Evolutionary conservation across 2,113 vertebrate species (phyloP), one percentile per base, ranked within the genome.

Genomic region (Platycercus adscitus): DNA sequence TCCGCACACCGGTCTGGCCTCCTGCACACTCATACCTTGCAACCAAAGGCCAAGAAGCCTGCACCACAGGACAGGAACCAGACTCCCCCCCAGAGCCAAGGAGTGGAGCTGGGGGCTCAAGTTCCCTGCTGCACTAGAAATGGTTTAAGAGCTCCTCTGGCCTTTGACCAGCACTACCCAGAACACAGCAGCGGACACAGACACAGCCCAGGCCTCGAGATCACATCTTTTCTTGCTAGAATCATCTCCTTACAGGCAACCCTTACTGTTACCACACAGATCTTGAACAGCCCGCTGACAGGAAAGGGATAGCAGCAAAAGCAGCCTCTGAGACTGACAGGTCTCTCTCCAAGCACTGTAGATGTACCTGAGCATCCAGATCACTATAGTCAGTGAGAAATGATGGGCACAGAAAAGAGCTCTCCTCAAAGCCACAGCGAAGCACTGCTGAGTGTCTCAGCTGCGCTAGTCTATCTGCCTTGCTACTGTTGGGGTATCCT

Each of bases 111-210:
- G 60, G 26, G 78, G 58, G 37, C 44, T 44, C 78, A 17, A 26
- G 31, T 33, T 75, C 52, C 33, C 7, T 37, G 37, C 60, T 24
- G 33, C 39, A n/a, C 31, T 28, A 68, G 63, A 20, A 13, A 28
- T 7, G 12, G n/a, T 37, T 35, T 35, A 24, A 29, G 26, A 60
- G 39, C 37, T 46, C 18, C 86, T 52, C 44, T 4, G 24, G 47
- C 1, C 0, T 55, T 15, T 18, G 23, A 44, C 18, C 60, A 28
- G 70, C 12, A 3, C 44, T 8, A 13, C 10, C 61, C 19, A 23
- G 52, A 37, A 23, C 44, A 33, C 23, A 43, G 11, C 37, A 58
- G 20, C 6, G 2, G 56, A 23, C 56, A 35, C 20, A 35, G 33
- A 11, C 2, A 17, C 71, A 21, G 47, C 35, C 39, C 53, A 63